Conservation (phyloP, 2,113 vertebrate species). For the Smithornis capensis region DNA sequence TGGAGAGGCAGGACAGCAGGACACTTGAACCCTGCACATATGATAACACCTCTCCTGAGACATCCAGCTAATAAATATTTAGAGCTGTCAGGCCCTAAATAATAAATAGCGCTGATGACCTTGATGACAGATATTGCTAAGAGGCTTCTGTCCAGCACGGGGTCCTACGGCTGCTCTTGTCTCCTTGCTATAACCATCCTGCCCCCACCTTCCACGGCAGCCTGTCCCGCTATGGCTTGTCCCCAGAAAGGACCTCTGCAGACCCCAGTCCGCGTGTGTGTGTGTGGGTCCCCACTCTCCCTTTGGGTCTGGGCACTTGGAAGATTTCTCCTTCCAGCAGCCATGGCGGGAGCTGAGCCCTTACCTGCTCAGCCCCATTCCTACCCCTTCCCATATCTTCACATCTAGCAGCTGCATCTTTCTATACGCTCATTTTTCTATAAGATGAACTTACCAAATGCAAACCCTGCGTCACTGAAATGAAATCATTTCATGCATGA, state of each 20-base stretch:
- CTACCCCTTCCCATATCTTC: not conserved
- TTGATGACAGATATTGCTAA: not conserved
- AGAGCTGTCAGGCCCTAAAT: not conserved
- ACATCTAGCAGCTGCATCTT: not conserved
- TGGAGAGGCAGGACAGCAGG: not conserved
- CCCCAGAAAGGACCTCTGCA: not conserved
- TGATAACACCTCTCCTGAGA: accelerated
- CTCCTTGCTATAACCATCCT: not conserved
- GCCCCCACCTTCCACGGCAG: not conserved
- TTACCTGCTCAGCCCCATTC: not conserved
- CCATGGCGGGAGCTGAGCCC: not conserved
- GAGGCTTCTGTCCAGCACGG: accelerated
- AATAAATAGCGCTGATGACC: not conserved
- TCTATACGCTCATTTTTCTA: not conserved
- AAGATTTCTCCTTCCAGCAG: not conserved
- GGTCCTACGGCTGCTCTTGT: not conserved
- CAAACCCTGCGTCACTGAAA: not conserved
- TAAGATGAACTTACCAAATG: not conserved
- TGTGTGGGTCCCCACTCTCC: not conserved
- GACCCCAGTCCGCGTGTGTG: not conserved
- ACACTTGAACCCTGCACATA: accelerated
- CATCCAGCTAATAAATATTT: not conserved
- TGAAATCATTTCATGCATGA: slow-evolving; percentile 82
- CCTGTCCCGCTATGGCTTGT: not conserved
- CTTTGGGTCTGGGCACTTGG: not conserved